A percentile compares a stretch with the other conserved stretches of the same genome.
These are phyloP conservation scores for Brachystomella parvula DNA, from an alignment of 1,140 invertebrate species.

Conservation along the genomic window DNA sequence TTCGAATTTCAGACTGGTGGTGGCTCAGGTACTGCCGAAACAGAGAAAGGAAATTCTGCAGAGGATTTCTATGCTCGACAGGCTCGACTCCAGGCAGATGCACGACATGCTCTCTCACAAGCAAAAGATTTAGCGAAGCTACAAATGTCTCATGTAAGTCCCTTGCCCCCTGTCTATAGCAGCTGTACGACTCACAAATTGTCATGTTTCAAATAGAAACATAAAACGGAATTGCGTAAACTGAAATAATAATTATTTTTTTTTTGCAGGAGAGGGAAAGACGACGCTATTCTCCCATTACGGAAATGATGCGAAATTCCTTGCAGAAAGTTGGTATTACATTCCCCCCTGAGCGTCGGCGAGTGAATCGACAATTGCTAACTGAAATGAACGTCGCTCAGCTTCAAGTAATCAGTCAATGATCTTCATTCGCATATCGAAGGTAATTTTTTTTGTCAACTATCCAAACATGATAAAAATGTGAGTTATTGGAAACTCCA, in stretches of 20 bases:
- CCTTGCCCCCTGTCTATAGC: background rate
- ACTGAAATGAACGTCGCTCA: slow-evolving; percentile 91
- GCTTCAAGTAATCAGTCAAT: slow-evolving; percentile 87
- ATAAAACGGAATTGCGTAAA: background rate
- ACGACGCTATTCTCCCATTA: slow-evolving; percentile 49
- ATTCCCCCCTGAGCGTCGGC: slow-evolving; percentile 67
- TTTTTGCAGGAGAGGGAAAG: slow-evolving; percentile 35
- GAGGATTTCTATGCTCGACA: slow-evolving; percentile 71
- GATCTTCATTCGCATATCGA: slow-evolving; percentile 89
- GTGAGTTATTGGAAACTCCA: background rate
- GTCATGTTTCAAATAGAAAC: background rate
- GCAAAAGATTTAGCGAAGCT: slow-evolving; percentile 84
- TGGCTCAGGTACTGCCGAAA: background rate
- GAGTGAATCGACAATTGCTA: slow-evolving; percentile 70
- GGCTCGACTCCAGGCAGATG: slow-evolving; percentile 78
- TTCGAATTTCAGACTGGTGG: background rate
- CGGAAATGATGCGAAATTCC: slow-evolving; percentile 68
- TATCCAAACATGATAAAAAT: background rate
- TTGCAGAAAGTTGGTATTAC: slow-evolving; percentile 72
- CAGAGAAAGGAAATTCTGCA: slow-evolving; percentile 40
- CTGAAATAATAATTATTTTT: background rate
- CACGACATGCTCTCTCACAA: slow-evolving; percentile 77
- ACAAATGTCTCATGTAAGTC: slow-evolving; percentile 77
- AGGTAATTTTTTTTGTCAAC: slow-evolving; percentile 45
- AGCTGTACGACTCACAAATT: background rate